Conservation (phyloP, 2,888 invertebrate genomes). For the Exocentrus adspersus region DNA sequence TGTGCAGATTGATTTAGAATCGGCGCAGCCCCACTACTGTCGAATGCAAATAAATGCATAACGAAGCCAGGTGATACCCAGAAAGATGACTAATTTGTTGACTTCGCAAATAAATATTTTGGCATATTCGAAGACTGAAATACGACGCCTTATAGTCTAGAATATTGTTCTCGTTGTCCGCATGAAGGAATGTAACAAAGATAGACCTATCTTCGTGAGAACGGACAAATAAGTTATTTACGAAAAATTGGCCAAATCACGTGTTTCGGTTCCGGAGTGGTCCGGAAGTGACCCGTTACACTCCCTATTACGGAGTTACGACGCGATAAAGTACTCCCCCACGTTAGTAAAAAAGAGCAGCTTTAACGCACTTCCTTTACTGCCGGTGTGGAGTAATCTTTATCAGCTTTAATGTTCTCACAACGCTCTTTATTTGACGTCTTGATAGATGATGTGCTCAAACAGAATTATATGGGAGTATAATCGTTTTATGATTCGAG, state of each 20-base stretch:
- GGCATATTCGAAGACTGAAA: no score
- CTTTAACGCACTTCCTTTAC: conserved; percentile 30
- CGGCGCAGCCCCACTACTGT: no score
- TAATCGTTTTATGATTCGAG: conserved; percentile 43
- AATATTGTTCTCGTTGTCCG: no score
- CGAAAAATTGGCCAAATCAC: conserved; percentile 59
- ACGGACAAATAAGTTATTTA: conserved; percentile 45
- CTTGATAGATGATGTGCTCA: conserved; percentile 41
- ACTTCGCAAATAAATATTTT: no score
- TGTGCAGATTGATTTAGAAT: no score
- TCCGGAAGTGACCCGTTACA: conserved; percentile 61
- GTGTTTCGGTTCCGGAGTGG: conserved; percentile 56
- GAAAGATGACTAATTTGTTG: no score
- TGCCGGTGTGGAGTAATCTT: conserved; percentile 29
- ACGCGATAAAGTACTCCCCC: conserved; percentile 59
- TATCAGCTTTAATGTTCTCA: conserved; percentile 28
- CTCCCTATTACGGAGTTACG: conserved; percentile 57
- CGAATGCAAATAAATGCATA: no score
- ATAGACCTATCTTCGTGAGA: conserved; percentile 14
- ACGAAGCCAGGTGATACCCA: no score
- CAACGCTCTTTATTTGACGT: conserved; percentile 34
- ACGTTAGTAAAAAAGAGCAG: conserved; percentile 32
- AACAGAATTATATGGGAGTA: conserved; percentile 43
- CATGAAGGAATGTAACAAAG: no score
- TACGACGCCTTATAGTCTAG: no score